These are phyloP conservation scores for Yponomeuta plumbellus DNA, from an alignment of 2,888 invertebrate genomes.

Conservation along the genomic window DNA sequence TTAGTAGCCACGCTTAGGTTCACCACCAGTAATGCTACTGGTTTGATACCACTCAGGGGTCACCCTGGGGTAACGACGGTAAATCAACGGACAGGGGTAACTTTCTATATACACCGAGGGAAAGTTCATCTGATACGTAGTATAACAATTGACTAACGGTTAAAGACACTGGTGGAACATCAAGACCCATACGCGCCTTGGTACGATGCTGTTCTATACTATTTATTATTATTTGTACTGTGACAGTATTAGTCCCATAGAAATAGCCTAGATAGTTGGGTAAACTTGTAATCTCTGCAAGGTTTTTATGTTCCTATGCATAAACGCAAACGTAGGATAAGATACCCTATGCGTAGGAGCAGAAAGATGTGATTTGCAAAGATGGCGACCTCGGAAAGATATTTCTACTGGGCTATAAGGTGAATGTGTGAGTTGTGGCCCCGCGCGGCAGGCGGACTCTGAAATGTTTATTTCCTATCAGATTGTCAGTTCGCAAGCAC, in stretches of 20 bases:
- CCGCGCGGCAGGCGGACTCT: constrained; percentile 46
- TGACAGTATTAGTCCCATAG: constrained; percentile 35
- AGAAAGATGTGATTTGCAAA: not conserved
- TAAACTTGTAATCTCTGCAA: constrained; percentile 1
- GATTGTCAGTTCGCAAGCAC: constrained; percentile 76
- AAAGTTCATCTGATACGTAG: not conserved
- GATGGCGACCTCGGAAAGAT: not conserved
- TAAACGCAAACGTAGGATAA: not conserved
- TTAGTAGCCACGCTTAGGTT: too few species aligned
- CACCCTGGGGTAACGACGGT: not conserved
- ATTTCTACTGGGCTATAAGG: constrained; percentile 1
- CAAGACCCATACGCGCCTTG: not conserved
- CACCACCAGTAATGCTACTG: too few species aligned
- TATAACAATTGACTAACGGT: constrained; percentile 8
- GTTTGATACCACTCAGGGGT: too few species aligned
- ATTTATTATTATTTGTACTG: constrained; percentile 59
- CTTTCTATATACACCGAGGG: not conserved
- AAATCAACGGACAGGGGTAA: not conserved
- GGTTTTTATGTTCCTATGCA: constrained; percentile 1
- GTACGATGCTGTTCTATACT: constrained; percentile 44
- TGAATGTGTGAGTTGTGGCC: constrained; percentile 36
- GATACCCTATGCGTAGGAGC: constrained; percentile 28
- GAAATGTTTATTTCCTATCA: constrained; percentile 74
- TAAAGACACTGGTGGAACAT: constrained; percentile 2
- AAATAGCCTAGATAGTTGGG: not conserved